Percentiles rank a stretch among this genome's conserved stretches.
Evolutionary conservation across 2,888 invertebrate species (phyloP).

Genomic region (Colletes collaris): DNA sequence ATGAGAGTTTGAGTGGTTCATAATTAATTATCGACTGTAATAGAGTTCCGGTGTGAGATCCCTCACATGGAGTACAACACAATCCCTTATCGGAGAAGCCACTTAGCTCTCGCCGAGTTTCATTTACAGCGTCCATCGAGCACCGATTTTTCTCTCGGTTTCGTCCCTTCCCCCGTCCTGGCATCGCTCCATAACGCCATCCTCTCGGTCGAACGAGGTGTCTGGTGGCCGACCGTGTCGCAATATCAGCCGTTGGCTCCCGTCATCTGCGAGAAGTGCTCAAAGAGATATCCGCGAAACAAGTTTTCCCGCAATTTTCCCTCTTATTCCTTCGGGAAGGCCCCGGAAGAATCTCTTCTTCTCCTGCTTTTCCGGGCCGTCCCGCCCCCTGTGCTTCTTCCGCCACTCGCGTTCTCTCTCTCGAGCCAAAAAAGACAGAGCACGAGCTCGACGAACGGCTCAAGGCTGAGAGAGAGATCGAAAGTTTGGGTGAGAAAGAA

Average conservation of each 20-base stretch:
- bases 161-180: slow-evolving; percentile 1
- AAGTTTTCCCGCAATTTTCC: slow-evolving; percentile 80
- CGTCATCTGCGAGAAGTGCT: slow-evolving; percentile 80
- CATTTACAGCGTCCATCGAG: slow-evolving; percentile 33
- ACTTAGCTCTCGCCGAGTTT: slow-evolving; percentile 23
- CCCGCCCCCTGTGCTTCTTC: not conserved
- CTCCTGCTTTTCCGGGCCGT: slow-evolving; percentile 12
- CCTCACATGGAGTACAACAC: not conserved
- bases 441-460: not conserved
- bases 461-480: slow-evolving; percentile 25
- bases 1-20: not conserved
- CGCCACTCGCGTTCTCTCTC: slow-evolving; percentile 2
- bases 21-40: not conserved
- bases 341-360: slow-evolving; percentile 51
- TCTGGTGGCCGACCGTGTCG: slow-evolving; percentile 59
- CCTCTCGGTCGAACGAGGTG: slow-evolving; percentile 51
- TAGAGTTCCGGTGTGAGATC: not conserved
- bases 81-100: not conserved
- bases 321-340: slow-evolving; percentile 62
- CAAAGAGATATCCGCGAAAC: slow-evolving; percentile 79
- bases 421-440: slow-evolving; percentile 30
- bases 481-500: slow-evolving; percentile 57
- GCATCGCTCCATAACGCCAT: slow-evolving; percentile 40
- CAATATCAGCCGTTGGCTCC: slow-evolving; percentile 73
- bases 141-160: slow-evolving; percentile 46